Base-by-base conservation (phyloP, 1,140 invertebrate genomes). In the Drosophila navojoa region DNA sequence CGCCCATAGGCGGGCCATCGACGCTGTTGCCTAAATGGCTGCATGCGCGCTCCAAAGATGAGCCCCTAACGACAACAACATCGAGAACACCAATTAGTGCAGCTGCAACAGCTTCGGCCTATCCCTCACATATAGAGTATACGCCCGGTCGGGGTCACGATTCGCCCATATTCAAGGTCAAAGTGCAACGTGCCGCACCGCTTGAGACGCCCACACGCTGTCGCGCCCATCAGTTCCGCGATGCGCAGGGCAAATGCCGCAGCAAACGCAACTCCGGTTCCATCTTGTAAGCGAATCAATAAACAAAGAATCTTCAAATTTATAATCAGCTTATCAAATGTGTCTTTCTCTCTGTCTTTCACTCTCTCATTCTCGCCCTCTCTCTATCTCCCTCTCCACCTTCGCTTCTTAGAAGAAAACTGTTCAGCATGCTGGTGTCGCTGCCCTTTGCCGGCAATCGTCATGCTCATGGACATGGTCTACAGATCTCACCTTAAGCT, bases 121-220 rank as follows among this genome's bases (percentile, higher is more conserved):
- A 70, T 44, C 61, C 73, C 7, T 44, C 64, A 0, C 57, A 74
- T 27, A 85, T 86, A 9, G 82, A 86, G 62, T 87, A 86, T 19
- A 90, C 80, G 0, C 85, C 82, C 4, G 64, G 74, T 6, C 72
- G 79, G 38, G 78, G 76, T 50, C 78, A 79, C 16, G 85, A 91
- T 45, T 91, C 90, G 22, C 77, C 77, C 58, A 91, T 91, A 15
- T 91, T 78, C 58, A 91, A 90, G 76, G 70, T 91, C 9, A 91
- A 90, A 76, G 79, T 90, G 63, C 84, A 79, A 69, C 79, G 85
- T 78, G 71, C 73, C 42, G 72, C 70, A 52, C 40, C 22, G 44
- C 27, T 35, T 61, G 64, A 71, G 52, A 50, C 72, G 4, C 27
- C 60, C 3, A 22, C 54, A n/a, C 82, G 77, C 10, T 91, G 90